Percentiles rank a stretch among this genome's conserved stretches.
Evolutionary conservation across 2,797 vertebrate genomes (phyloP).

Genomic region (Takifugu ocellatus): DNA sequence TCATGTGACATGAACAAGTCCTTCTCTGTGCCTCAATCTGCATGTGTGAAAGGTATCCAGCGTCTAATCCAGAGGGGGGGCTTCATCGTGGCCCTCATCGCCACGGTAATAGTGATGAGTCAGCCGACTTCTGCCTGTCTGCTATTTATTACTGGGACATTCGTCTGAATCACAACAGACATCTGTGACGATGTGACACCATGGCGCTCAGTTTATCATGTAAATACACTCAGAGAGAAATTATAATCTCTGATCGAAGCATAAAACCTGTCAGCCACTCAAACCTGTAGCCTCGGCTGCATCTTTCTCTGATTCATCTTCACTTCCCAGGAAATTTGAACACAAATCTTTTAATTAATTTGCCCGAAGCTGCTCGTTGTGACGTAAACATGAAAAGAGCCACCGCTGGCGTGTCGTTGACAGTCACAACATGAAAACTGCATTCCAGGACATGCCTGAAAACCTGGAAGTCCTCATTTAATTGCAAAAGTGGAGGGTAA

Average conservation of each 20-base stretch:
- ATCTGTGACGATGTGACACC: constrained; percentile 9
- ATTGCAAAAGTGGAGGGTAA: not conserved
- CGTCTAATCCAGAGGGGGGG: not conserved
- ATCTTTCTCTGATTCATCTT: not conserved
- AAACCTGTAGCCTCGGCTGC: no score
- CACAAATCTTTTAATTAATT: not conserved
- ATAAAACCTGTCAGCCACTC: no score
- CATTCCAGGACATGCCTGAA: constrained; percentile 27
- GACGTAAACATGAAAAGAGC: constrained; percentile 8
- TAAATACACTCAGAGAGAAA: constrained; percentile 24
- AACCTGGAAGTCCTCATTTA: not conserved
- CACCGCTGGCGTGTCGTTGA: constrained; percentile 1
- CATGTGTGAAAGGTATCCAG: not conserved
- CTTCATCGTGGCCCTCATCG: not conserved
- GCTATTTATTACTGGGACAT: constrained; percentile 39
- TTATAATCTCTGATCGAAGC: no score
- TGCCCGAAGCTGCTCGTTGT: not conserved
- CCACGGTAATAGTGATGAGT: constrained; percentile 56
- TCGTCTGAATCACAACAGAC: constrained; percentile 34
- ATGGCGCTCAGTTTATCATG: not conserved
- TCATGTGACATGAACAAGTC: no score
- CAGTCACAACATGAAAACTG: constrained; percentile 14
- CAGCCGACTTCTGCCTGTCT: constrained; percentile 44
- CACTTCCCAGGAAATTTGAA: not conserved
- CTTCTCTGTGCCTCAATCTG: not conserved